Base-by-base conservation (phyloP, 2,113 vertebrate species). In the Neolamprologus longior region DNA sequence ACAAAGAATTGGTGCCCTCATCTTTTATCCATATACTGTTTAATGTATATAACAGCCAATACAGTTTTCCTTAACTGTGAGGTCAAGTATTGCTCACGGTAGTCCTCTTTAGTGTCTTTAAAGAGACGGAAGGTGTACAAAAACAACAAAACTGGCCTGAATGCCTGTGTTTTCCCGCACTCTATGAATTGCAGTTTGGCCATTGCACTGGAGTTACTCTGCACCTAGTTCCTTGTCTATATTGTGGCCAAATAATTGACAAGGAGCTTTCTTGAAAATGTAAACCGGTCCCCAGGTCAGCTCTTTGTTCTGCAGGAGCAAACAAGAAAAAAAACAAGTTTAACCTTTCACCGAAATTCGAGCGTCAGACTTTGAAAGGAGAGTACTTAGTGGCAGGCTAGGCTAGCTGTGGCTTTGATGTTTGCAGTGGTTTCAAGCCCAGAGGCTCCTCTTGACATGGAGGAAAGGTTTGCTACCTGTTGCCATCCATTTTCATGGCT, bases 401-500 rank as follows among this genome's bases (percentile, higher is more conserved):
- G 47, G 53, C 40, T 45, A 54, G 63, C 26, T 42, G 33, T 26
- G 79, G 85, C 91, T 93, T 92, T 94, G 90, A 95, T 86, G 92
- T 90, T 26, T 63, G 63, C 81, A 19, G 45, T 9, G 68, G 40
- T 86, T 90, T 78, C 15, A 47, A 76, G 63, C 89, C 88, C 76
- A 57, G 45, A 76, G 90, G 83, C 86, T 91, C 9, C 73, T 83
- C 86, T 80, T 80, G 61, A 89, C 37, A 15, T 83, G 21, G 78
- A 85, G 73, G 63, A 91, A 80, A 54, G 7, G 7, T 93, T 93
- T 88, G 50, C 58, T 84, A 92, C 91, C 88, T 92, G 88, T 93
- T 93, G 90, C 89, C 66, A 86, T 94, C 68, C 80, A 88, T 92
- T 93, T 90, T 91, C 88, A 89, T 84, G 84, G 80, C 61, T 88